Conservation (phyloP, 2,888 invertebrate genomes). For the Apoda limacodes region DNA sequence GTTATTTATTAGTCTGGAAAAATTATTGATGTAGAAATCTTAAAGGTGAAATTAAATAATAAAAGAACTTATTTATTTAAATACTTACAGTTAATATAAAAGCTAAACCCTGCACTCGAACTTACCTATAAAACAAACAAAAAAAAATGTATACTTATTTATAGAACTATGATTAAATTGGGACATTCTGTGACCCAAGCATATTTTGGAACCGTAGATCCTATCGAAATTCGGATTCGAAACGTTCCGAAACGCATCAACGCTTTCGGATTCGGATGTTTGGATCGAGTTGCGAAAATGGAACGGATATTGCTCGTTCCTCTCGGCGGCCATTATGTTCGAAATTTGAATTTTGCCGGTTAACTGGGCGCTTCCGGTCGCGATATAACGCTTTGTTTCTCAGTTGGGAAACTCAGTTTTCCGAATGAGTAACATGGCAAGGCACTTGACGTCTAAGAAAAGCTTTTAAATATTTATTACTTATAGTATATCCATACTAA, state of each 20-base stretch:
- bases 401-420: conserved; percentile 33
- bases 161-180: no score
- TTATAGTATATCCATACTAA: no score
- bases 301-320: conserved; percentile 67
- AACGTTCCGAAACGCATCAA: conserved; percentile 50
- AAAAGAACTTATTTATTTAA: no score
- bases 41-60: no score
- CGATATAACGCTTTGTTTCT: conserved; percentile 43
- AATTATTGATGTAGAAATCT: no score
- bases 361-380: conserved; percentile 61
- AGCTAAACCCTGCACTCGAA: no score
- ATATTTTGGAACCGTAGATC: conserved; percentile 30
- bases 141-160: no score
- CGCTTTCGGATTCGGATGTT: conserved; percentile 45
- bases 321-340: conserved; percentile 55
- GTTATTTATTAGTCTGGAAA: no score
- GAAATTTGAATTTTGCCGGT: conserved; percentile 67
- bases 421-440: conserved; percentile 23
- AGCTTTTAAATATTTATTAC: no score
- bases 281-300: conserved; percentile 59
- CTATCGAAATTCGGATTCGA: conserved; percentile 39
- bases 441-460: conserved; percentile 26
- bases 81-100: no score
- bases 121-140: no score
- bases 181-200: no score